Percentiles rank a stretch among this genome's conserved stretches.
phyloP scores from a whole-genome alignment of 1,140 invertebrate genomes.

The Rhynchophorus ferrugineus region DNA sequence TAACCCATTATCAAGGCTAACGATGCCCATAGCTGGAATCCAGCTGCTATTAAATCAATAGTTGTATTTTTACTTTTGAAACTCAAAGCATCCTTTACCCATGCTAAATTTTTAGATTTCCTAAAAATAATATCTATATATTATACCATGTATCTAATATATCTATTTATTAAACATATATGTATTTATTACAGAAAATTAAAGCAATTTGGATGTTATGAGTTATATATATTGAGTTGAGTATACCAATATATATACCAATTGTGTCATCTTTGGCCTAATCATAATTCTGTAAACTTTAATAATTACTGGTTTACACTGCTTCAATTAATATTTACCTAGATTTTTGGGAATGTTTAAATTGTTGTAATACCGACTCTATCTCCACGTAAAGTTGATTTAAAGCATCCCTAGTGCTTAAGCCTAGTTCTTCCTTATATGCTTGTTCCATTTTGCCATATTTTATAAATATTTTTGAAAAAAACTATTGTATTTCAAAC shows the following conservation, averaged over 20 bases:
- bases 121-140: slow-evolving; percentile 34
- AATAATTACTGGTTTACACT: slow-evolving; percentile 6
- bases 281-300: too few species aligned
- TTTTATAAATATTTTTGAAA: slow-evolving; percentile 3
- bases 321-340: slow-evolving; percentile 26
- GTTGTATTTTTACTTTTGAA: slow-evolving; percentile 57
- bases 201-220: too few species aligned
- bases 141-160: too few species aligned
- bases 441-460: slow-evolving; percentile 27
- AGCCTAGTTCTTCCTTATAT: slow-evolving; percentile 31
- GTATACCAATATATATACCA: too few species aligned
- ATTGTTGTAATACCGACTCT: slow-evolving; percentile 41
- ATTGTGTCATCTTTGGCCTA: too few species aligned
- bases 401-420: slow-evolving; percentile 43
- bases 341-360: slow-evolving; percentile 39
- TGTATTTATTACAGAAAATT: too few species aligned
- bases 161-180: too few species aligned
- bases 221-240: too few species aligned
- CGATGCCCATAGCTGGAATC: slow-evolving; percentile 28
- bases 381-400: slow-evolving; percentile 45
- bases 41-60: slow-evolving; percentile 56
- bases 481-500: background rate
- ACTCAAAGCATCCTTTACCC: slow-evolving; percentile 49
- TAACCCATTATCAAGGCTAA: slow-evolving; percentile 25
- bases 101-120: slow-evolving; percentile 41